Base-by-base conservation (phyloP, 2,888 invertebrate genomes). In the Epistrophe eligans region DNA sequence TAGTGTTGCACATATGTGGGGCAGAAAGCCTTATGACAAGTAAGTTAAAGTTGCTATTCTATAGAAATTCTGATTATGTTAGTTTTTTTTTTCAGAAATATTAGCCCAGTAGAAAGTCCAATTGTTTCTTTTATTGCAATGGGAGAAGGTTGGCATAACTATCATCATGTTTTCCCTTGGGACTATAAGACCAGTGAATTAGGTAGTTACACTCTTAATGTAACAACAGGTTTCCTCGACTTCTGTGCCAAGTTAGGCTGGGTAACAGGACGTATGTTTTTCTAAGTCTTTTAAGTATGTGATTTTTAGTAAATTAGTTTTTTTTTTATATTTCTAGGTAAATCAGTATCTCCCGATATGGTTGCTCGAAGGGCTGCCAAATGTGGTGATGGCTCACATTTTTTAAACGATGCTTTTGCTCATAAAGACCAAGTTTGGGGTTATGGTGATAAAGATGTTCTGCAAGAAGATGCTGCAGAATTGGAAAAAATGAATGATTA, bases 1-100 rank as follows among this genome's bases (percentile, higher is more conserved):
- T 92, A 98, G 98, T 91, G 96, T 97, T 13, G 98, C 99, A 0
- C 99, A 99, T 92, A 95, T 97, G 94, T 98, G 96, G 95, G 98
- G 98, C n/a, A 95, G 96, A 89, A 96, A 96, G 91, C 98, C 99
- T 0, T 99, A 98, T 91, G 98, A 99, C 93, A 96, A 94, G 96
- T 96, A 91, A 93, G 94, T 92, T 32, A n/a, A 24, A 38, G 10
- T 32, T 32, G 10, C 2, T 15, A 4, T 35, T 4, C 0, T 11
- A 11, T 3, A 13, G n/a, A 66, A 17, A 17, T 1, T 17, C 17
- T 28, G 0, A 32, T 48, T 4, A 28, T 0, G 43, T 40, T 79
- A 2, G n/a, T 28, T 2, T 3, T 32, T 71, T 11, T 58, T 15
- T 71, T 77, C 90, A 97, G 97, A 90, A 94, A 95, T 84, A 96